Base-by-base conservation (phyloP, 2,797 vertebrate species). In the Iguana delicatissima region DNA sequence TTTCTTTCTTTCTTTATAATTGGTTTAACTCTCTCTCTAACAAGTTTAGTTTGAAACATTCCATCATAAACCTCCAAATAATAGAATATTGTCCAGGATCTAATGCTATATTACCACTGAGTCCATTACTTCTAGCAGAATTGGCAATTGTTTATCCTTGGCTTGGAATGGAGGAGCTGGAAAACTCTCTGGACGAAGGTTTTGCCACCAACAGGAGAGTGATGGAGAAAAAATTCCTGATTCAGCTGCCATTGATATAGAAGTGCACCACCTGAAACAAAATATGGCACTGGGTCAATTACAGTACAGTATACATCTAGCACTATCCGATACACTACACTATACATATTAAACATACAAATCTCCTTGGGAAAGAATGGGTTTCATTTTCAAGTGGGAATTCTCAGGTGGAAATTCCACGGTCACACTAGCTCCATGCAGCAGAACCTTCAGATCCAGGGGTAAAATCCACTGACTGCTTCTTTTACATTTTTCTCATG, bases 231-330 rank as follows among this genome's bases (percentile, higher is more conserved):
- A 52, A 52, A 52, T 8, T 62, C 59, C 20, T 62, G 5, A 22
- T 62, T 62, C 22, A 5, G 59, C 59, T 62, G 59, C 59, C 20
- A 62, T 6, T 62, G 59, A 62, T 62, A 62, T 22, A 20, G 20
- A 62, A 62, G 20, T 20, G 6, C 59, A 22, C 59, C 20, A 62
- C 59, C 20, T 62, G 59, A 62, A 20, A 22, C 59, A 62, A 1
- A 62, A 20, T 62, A 62, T 62, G 59, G 6, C 20, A 6, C 22
- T 62, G 20, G 59, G 59, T 22, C 20, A 22, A 62, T 62, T 82
- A 35, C 38, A 93, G 52, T 52, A 77, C 82, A 90, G 90, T 29
- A 76, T 50, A 88, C 22, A 84, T 88, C 92, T 94, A 80, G 42
- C 42, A 46, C 42, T 46, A 4, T 46, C 42, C 42, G 3, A 46